phyloP scores from a whole-genome alignment of 2,797 vertebrate species.

The Falco rusticolus region DNA sequence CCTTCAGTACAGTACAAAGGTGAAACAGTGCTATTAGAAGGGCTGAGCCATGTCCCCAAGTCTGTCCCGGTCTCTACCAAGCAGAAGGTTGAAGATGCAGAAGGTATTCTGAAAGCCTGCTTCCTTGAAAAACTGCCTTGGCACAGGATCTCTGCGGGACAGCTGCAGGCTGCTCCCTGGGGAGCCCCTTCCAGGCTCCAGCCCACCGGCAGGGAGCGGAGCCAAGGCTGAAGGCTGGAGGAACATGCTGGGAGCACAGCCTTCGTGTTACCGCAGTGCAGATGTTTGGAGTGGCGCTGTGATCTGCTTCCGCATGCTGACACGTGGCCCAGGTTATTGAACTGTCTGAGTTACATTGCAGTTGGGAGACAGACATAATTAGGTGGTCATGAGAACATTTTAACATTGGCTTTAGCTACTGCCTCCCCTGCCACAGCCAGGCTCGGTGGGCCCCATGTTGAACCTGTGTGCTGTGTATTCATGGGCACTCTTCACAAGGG shows the following conservation, averaged over 20 bases:
- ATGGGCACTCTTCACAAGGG: background rate
- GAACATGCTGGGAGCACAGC: background rate
- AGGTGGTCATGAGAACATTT: background rate
- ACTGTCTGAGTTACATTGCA: background rate
- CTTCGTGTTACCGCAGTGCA: background rate
- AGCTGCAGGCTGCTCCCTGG: background rate
- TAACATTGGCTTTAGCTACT: background rate
- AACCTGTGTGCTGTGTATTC: background rate
- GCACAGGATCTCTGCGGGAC: background rate
- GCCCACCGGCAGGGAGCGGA: background rate
- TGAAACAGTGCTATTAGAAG: background rate
- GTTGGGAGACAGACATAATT: background rate
- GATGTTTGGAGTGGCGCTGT: background rate
- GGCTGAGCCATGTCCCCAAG: background rate
- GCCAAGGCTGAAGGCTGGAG: background rate
- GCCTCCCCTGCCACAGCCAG: no score
- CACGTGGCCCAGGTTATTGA: background rate
- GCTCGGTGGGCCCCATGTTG: background rate
- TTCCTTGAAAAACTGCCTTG: conserved; percentile 6
- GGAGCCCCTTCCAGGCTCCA: background rate
- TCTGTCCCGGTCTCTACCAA: background rate
- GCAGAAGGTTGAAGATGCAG: background rate
- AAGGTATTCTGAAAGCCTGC: background rate
- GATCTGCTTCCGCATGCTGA: background rate
- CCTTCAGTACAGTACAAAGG: background rate